A percentile compares a stretch with the other conserved stretches of the same genome.
Conservation (phyloP, 2,113 vertebrate genomes). For the Grammomys dolichurus region DNA sequence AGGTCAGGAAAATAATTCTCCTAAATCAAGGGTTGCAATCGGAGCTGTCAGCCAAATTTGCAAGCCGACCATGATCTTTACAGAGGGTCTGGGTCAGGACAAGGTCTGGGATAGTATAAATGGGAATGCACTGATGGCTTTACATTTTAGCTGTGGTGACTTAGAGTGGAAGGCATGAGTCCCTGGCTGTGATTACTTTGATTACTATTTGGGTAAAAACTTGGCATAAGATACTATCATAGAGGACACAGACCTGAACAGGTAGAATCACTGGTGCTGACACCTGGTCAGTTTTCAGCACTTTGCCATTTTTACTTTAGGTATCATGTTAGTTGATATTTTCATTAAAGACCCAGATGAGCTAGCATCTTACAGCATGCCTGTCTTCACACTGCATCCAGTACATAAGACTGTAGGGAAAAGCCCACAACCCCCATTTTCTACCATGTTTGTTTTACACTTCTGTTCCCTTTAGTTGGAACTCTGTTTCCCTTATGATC, state of each 20-base stretch:
- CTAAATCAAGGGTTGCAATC: constrained; percentile 11
- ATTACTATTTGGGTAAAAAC: not conserved
- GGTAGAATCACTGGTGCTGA: not conserved
- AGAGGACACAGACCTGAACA: not conserved
- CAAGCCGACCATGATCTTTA: not conserved
- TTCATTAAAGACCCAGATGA: not conserved
- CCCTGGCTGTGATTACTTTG: not conserved
- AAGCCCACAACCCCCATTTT: too few relatives aligned
- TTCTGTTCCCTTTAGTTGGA: not conserved
- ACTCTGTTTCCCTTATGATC: not conserved
- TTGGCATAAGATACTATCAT: not conserved
- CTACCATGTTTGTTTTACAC: not conserved
- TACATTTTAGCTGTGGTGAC: not conserved
- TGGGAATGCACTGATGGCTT: not conserved
- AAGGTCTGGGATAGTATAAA: not conserved
- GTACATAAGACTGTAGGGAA: not conserved
- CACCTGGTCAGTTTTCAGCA: not conserved
- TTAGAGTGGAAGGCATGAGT: not conserved
- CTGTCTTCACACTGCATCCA: not conserved
- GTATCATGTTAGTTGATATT: not conserved
- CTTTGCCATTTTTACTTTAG: not conserved
- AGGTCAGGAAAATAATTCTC: constrained; percentile 40
- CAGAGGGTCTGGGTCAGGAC: not conserved
- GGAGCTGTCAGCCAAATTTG: not conserved
- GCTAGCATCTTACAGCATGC: not conserved